Percentiles rank a stretch among this genome's conserved stretches.
Evolutionary conservation across 2,797 vertebrate species (phyloP).

Genomic region (Ptychobarbus kaznakovi): DNA sequence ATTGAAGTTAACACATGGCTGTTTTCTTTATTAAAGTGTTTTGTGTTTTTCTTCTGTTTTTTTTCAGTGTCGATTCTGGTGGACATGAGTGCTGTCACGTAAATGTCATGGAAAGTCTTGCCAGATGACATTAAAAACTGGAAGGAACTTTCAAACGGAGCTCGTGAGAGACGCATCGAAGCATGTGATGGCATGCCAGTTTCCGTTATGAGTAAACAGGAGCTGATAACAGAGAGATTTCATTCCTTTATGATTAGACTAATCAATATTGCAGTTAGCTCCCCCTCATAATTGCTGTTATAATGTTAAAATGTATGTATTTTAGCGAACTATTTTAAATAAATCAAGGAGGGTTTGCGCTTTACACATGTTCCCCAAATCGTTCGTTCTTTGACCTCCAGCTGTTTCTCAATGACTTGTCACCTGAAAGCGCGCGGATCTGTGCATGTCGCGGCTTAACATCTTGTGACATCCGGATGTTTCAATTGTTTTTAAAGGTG

Average conservation of each 20-base stretch:
- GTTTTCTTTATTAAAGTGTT: not conserved
- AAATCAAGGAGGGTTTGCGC: too few species aligned
- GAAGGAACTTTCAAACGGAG: conserved; percentile 13
- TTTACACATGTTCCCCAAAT: not conserved
- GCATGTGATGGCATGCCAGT: conserved; percentile 26
- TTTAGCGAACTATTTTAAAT: not conserved
- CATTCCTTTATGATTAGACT: not conserved
- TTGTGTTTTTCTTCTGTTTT: not conserved
- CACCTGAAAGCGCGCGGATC: not conserved
- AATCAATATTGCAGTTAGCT: not conserved
- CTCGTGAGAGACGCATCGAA: conserved; percentile 37
- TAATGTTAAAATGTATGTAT: not conserved
- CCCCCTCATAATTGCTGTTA: not conserved
- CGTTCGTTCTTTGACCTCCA: not conserved
- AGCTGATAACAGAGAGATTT: not conserved
- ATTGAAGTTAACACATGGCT: not conserved
- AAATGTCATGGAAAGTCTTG: conserved; percentile 35
- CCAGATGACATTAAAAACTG: conserved; percentile 12
- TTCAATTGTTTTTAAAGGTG: not conserved
- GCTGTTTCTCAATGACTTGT: not conserved
- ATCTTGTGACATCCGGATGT: not conserved
- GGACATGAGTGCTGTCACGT: not conserved
- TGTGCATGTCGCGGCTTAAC: not conserved
- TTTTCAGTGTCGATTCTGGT: not conserved
- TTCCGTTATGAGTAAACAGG: not conserved